Base-by-base conservation (phyloP, 2,797 vertebrate species). In the Manis crassicaudata region DNA sequence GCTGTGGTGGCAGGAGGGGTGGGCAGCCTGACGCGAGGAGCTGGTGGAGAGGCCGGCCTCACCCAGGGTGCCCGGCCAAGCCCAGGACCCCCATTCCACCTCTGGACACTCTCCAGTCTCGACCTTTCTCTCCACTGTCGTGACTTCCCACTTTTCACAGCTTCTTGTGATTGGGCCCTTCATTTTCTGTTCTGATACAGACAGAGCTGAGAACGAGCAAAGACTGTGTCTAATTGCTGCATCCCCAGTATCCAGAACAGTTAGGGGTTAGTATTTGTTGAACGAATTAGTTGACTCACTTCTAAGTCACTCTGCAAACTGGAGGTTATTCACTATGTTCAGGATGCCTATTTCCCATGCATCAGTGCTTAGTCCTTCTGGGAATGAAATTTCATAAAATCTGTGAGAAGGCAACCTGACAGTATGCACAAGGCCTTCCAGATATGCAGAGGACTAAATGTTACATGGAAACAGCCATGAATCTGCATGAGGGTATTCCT, bases 281-380 rank as follows among this genome's bases (percentile, higher is more conserved):
- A 95, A 43, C 82, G 79, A 92, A 76, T 92, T 67, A 73, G 67
- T 88, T 90, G 60, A 77, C 91, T 96, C 65, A 73, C 70, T 77
- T 91, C 70, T 43, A 95, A 92, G 62, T 96, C 89, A 67, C 56
- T 94, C 92, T 91, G 83, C 60, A 88, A 81, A 81, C 83, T 92
- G 56, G 75, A 63, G 17, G 90, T 94, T 85, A 88, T 65, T 96
- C 76, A 23, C 75, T 91, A 43, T 46, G 35, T 96, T 92, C 75
- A 58, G 73, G 86, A 96, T 52, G 73, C 14, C 90, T 18, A 23
- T 82, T 96, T 95, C n/a, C 83, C 37, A 4, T 37, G 63, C 76
- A 58, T 95, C 87, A 70, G 70, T 75, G 76, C 76, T 89, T 76
- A 88, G 43, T 68, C 54, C 52, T 94, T 23, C 68, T 67, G 40